Evolutionary conservation across 2,113 vertebrate species (phyloP), one percentile per base, ranked within the genome.

Genomic region (Ranitomeya variabilis): DNA sequence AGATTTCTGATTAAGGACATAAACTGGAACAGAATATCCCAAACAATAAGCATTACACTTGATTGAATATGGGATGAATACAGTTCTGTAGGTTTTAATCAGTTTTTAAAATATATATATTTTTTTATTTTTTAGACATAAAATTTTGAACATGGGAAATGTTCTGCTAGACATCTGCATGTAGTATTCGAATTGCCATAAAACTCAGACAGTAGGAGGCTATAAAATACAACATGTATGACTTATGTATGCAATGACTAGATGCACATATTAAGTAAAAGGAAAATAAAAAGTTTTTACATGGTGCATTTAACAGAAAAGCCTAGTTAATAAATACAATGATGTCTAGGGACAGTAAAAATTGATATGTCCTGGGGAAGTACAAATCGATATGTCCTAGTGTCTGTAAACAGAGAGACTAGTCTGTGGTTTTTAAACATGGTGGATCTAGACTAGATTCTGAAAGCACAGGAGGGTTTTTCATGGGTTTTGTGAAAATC

Each of bases 11-110:
- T 52, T 83, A 52, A 83, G 79, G 55, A 83, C 74, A 69, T 62
- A 88, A 88, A 83, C 80, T 83, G 55, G n/a, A 66, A 74, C 55
- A 88, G 26, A 88, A 88, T 88, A 83, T 83, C 79, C 37, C 73
- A 83, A 76, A 73, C 55, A 83, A 82, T 83, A 74, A 83, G 82
- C 55, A 26, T 59, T 54, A 81, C 69, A 74, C 31, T 76, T 77
- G 80, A 83, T 60, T 31, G 55, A 81, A 88, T 13, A 76, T n/a
- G 16, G 67, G 69, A 73, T 62, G 62, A 80, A 86, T 37, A 80
- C 23, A 74, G 18, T 87, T 60, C 71, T 62, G 19, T 54, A 71
- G 7, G 31, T 54, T 23, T 82, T 74, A 82, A 81, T 73, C 77
- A 31, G 62, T 80, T 87, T 71, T 74, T 88, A 73, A 37, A 88